Base-by-base conservation (phyloP, 2,113 vertebrate species). In the Syrrhaptes paradoxus region DNA sequence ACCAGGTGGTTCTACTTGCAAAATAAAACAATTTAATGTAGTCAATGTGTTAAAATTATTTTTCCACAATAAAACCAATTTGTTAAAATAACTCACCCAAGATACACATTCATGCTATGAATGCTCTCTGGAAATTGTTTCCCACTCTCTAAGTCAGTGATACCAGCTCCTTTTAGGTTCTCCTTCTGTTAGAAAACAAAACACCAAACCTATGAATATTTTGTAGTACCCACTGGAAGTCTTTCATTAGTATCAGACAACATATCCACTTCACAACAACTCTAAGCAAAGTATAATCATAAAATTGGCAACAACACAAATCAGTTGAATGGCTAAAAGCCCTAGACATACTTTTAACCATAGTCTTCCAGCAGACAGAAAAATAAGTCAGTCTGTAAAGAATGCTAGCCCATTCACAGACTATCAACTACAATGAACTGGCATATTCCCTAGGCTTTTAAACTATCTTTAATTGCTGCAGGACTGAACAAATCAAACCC, bases 71-170 rank as follows among this genome's bases (percentile, higher is more conserved):
- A 72, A 77, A 82, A 46, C 4, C 5, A 49, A 48, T 21, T 75
- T 46, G 10, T 21, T 87, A 67, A 86, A 90, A 54, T 61, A 85
- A 92, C 86, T 91, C 96, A 99, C 98, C 98, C 98, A 54, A 99
- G 97, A 88, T 99, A 99, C 0, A 96, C 98, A 38, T 98, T 99
- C 97, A 99, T 98, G 52, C 99, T 99, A 87, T 98, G 98, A 68
- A 99, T 83, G 0, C 58, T 97, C 71, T 97, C 97, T 38, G 99
- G 98, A 85, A 99, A 97, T n/a, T 66, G 91, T 20, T 63, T 98
- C 52, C 95, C 97, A 61, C 85, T 96, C 51, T 97, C 90, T 48
- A 51, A 78, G 71, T 98, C 98, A 2, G 84, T 94, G 95, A 98
- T 95, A 91, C 95, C 97, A 13, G 98, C 96, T 45, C 96, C 97